Percentiles rank a stretch among this genome's conserved stretches.
Conservation (phyloP, 2,797 vertebrate species). For the Eulemur mongoz region DNA sequence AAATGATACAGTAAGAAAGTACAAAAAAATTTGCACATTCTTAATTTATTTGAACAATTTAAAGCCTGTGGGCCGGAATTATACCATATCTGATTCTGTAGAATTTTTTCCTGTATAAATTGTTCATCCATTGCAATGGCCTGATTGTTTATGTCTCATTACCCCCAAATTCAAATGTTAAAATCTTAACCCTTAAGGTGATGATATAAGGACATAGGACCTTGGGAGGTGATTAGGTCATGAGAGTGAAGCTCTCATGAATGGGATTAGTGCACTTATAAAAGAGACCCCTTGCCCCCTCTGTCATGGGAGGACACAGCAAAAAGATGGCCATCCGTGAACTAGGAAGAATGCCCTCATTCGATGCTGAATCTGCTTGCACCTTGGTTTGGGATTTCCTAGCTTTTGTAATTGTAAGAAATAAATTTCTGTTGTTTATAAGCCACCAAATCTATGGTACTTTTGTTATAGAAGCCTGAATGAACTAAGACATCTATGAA, state of each 20-base stretch:
- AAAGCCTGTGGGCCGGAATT: neutral
- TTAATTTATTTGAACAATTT: constrained; percentile 57
- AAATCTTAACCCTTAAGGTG: neutral
- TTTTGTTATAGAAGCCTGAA: neutral
- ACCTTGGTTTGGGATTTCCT: neutral
- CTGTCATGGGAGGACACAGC: neutral
- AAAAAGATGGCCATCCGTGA: neutral
- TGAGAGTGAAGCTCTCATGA: neutral
- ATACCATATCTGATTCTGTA: neutral
- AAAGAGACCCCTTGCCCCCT: neutral
- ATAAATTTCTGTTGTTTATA: neutral
- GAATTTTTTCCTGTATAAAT: neutral
- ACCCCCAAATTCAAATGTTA: neutral
- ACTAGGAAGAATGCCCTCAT: neutral
- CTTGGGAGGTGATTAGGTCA: neutral
- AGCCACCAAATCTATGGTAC: neutral
- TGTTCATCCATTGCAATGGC: neutral
- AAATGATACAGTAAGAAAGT: too few species aligned
- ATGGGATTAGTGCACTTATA: neutral
- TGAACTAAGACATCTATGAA: neutral
- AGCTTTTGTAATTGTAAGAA: neutral
- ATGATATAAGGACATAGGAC: neutral
- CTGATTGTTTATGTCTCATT: neutral
- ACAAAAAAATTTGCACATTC: neutral
- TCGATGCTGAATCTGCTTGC: neutral